Evolutionary conservation across 2,888 invertebrate genomes (phyloP).

Genomic region (Diadegma fenestrale): DNA sequence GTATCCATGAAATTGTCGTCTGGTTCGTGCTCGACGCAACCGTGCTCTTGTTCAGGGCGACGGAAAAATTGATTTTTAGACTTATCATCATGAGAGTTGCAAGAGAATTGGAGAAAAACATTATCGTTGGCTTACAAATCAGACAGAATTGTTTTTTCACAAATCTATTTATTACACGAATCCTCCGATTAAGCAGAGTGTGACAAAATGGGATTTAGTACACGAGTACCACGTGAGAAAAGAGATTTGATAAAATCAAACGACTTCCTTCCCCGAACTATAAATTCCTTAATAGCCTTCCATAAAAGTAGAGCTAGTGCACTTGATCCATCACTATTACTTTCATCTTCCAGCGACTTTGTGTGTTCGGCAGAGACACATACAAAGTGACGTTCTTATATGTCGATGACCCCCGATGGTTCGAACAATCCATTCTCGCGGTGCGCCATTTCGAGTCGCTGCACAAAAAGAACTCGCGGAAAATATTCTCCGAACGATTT

Average conservation of each 20-base stretch:
- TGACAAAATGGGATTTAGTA: constrained; percentile 3
- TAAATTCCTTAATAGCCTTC: constrained; percentile 1
- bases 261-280: neutral
- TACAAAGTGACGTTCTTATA: constrained; percentile 25
- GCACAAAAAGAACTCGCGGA: neutral
- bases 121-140: neutral
- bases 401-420: neutral
- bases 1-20: constrained; percentile 16
- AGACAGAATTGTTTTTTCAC: neutral
- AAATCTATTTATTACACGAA: neutral
- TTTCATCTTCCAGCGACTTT: neutral
- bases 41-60: neutral
- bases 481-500: constrained; percentile 32
- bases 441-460: constrained; percentile 29
- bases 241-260: constrained; percentile 27
- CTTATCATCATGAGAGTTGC: neutral
- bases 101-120: neutral
- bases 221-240: neutral
- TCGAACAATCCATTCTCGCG: neutral
- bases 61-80: neutral
- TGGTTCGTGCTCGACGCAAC: neutral
- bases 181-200: neutral
- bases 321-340: constrained; percentile 9
- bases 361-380: constrained; percentile 3
- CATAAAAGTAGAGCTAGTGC: neutral